Evolutionary conservation across 2,888 invertebrate species (phyloP).

Genomic region (Hirtodrosophila duncani): DNA sequence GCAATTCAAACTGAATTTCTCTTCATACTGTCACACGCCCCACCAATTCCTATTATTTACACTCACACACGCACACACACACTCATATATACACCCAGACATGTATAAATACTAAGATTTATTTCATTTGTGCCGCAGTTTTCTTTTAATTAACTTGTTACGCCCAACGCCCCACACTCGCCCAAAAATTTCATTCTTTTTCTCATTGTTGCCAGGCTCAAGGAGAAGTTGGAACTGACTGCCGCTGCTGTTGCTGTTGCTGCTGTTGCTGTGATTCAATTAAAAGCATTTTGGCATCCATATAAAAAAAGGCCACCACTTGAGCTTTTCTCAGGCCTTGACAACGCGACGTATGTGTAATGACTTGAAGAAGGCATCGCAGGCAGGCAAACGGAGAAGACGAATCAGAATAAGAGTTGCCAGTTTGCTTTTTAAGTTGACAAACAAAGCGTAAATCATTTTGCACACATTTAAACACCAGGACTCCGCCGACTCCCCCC

Average conservation of each 20-base stretch:
- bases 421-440: constrained; percentile 67
- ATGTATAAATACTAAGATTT: constrained; percentile 46
- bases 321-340: constrained; percentile 38
- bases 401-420: too few species aligned
- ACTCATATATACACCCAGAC: too few species aligned
- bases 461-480: constrained; percentile 62
- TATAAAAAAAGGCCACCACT: constrained; percentile 13
- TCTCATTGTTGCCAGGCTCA: constrained; percentile 60
- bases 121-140: constrained; percentile 66
- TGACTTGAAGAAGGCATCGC: too few species aligned
- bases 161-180: neutral
- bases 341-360: constrained; percentile 63
- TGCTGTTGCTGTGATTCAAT: constrained; percentile 47
- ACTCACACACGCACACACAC: constrained; percentile 2
- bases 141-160: constrained; percentile 70
- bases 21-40: constrained; percentile 25
- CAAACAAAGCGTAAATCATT: constrained; percentile 73
- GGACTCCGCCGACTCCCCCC: constrained; percentile 35
- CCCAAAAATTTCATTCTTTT: constrained; percentile 30
- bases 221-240: constrained; percentile 24
- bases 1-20: constrained; percentile 59
- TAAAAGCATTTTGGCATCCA: constrained; percentile 57
- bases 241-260: constrained; percentile 1
- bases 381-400: too few species aligned
- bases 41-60: too few species aligned